A percentile compares a stretch with the other conserved stretches of the same genome.
phyloP scores from a whole-genome alignment of 1,140 invertebrate species.

The Ctenoplectra terminalis region DNA sequence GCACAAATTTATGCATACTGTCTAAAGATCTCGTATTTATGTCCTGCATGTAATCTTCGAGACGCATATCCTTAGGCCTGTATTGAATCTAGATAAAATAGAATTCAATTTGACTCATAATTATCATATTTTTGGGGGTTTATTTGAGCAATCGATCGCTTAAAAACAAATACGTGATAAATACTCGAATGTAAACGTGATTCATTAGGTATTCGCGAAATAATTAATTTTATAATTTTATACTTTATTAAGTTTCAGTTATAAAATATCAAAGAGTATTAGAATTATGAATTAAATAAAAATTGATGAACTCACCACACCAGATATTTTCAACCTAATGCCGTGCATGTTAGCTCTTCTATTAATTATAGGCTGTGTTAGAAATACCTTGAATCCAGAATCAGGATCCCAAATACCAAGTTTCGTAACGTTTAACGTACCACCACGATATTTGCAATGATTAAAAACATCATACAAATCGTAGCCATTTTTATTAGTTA shows the following conservation, averaged over 20 bases:
- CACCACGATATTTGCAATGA: conserved; percentile 71
- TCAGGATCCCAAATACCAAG: conserved; percentile 62
- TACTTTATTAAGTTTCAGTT: too few relatives aligned
- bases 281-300: too few relatives aligned
- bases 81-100: conserved; percentile 60
- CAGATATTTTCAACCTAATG: conserved; percentile 65
- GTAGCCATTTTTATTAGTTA: conserved; percentile 45
- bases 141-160: too few relatives aligned
- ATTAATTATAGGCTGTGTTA: conserved; percentile 60
- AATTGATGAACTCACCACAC: conserved; percentile 60
- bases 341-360: conserved; percentile 71
- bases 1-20: conserved; percentile 70
- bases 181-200: too few relatives aligned
- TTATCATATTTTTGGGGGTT: too few relatives aligned
- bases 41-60: conserved; percentile 70
- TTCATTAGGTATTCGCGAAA: too few relatives aligned
- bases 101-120: background rate
- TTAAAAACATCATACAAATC: conserved; percentile 71
- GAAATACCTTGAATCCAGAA: conserved; percentile 55
- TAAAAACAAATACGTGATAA: too few relatives aligned
- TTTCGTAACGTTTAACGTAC: conserved; percentile 66
- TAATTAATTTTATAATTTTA: too few relatives aligned
- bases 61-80: conserved; percentile 61
- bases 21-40: conserved; percentile 67
- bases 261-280: too few relatives aligned